Percentiles rank a stretch among this genome's conserved stretches.
Conservation (phyloP, 2,113 vertebrate species). For the Brienomyrus brachyistius region DNA sequence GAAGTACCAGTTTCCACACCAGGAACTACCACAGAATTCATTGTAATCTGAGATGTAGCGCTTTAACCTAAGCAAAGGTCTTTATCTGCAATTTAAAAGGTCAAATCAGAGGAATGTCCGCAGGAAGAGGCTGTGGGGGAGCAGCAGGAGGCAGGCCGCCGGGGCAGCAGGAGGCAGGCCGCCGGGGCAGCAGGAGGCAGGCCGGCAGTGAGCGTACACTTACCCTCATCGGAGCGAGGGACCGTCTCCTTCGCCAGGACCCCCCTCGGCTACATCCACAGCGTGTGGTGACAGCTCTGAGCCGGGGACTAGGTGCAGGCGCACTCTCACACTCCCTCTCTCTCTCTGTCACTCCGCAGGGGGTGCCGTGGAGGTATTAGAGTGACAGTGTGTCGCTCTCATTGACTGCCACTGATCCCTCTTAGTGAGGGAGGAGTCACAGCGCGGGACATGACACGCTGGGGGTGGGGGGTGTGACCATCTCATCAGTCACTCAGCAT, state of each 20-base stretch:
- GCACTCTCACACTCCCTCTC: background rate
- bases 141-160: too few species aligned
- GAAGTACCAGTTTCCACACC: background rate
- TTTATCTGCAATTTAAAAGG: background rate
- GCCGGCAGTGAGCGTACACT: background rate
- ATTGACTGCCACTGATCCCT: conserved; percentile 13
- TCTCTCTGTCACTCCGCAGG: background rate
- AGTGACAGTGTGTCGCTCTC: background rate
- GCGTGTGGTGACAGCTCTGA: too few species aligned
- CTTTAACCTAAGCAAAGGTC: background rate
- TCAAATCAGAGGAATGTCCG: background rate
- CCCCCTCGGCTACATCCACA: background rate
- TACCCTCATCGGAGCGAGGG: background rate
- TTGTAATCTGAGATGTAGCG: background rate
- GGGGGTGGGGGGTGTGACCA: background rate
- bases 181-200: background rate
- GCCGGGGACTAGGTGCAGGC: background rate
- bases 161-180: background rate
- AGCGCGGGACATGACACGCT: background rate
- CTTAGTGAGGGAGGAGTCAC: background rate
- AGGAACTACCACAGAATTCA: background rate
- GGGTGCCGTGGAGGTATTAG: background rate
- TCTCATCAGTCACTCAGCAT: background rate
- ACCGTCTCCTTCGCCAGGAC: background rate
- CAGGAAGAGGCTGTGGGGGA: background rate